phyloP scores from a whole-genome alignment of 2,888 invertebrate genomes.

The Habrosyne pyritoides region DNA sequence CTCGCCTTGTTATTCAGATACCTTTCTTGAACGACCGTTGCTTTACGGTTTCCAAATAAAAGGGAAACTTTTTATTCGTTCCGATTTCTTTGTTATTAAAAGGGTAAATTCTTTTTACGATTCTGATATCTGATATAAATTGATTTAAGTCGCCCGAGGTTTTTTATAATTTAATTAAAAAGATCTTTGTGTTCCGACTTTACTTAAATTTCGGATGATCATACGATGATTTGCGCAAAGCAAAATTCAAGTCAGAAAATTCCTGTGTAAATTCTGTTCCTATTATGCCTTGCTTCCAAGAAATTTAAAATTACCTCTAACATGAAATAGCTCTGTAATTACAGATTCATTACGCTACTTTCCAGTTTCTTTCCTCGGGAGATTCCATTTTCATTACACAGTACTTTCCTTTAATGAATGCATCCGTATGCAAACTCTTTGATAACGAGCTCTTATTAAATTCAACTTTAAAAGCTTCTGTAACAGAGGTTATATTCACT shows the following conservation, averaged over 20 bases:
- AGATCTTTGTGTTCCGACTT: too few relatives aligned
- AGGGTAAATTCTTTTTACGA: not conserved
- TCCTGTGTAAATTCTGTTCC: not conserved
- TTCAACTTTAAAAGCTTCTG: constrained; percentile 20
- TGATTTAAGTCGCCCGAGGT: not conserved
- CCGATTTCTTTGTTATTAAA: not conserved
- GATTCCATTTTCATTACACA: constrained; percentile 49
- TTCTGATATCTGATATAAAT: too few relatives aligned
- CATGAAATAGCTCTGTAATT: constrained; percentile 31
- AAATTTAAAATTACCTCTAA: constrained; percentile 16
- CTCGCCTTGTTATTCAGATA: not conserved
- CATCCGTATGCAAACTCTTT: constrained; percentile 41
- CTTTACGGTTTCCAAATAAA: not conserved
- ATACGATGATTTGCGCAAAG: too few relatives aligned
- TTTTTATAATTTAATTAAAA: not conserved
- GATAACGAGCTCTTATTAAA: constrained; percentile 24
- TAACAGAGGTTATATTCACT: constrained; percentile 22
- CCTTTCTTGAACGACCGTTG: not conserved
- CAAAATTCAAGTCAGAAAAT: too few relatives aligned
- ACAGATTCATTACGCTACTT: constrained; percentile 45
- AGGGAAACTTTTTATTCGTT: not conserved
- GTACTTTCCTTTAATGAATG: constrained; percentile 44
- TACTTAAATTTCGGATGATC: too few relatives aligned
- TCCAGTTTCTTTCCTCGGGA: constrained; percentile 38
- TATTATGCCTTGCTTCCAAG: not conserved